phyloP scores from a whole-genome alignment of 2,797 vertebrate species.

The Eulemur mongoz region DNA sequence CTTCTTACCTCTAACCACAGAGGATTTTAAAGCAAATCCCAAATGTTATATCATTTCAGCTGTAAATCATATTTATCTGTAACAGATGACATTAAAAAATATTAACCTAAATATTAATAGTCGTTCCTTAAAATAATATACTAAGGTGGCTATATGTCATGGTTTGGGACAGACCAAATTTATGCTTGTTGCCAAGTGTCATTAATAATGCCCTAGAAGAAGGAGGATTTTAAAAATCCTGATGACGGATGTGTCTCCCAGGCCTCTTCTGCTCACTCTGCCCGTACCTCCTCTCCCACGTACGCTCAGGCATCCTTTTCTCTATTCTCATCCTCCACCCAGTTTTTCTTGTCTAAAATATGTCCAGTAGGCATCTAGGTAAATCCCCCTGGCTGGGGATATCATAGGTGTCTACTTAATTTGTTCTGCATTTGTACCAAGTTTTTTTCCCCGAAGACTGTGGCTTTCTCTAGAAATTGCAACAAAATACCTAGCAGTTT shows the following conservation, averaged over 20 bases:
- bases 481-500: not conserved
- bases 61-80: not conserved
- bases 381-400: not conserved
- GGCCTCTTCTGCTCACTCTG: not conserved
- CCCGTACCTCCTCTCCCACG: not conserved
- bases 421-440: not conserved
- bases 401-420: conserved; percentile 1
- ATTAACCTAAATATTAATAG: not conserved
- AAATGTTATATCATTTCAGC: not conserved
- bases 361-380: not conserved
- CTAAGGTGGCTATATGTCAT: not conserved
- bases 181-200: not conserved
- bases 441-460: not conserved
- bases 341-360: conserved; percentile 19
- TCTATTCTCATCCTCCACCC: not conserved
- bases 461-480: not conserved
- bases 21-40: conserved; percentile 19
- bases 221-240: not conserved
- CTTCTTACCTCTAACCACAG: not conserved
- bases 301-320: not conserved
- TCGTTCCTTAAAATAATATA: conserved; percentile 25
- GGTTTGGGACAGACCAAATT: not conserved
- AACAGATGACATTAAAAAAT: not conserved
- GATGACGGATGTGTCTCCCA: not conserved
- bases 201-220: not conserved